Evolutionary conservation across 2,888 invertebrate species (phyloP), one percentile per base, ranked within the genome.

Genomic region (Xanthia icteritia): DNA sequence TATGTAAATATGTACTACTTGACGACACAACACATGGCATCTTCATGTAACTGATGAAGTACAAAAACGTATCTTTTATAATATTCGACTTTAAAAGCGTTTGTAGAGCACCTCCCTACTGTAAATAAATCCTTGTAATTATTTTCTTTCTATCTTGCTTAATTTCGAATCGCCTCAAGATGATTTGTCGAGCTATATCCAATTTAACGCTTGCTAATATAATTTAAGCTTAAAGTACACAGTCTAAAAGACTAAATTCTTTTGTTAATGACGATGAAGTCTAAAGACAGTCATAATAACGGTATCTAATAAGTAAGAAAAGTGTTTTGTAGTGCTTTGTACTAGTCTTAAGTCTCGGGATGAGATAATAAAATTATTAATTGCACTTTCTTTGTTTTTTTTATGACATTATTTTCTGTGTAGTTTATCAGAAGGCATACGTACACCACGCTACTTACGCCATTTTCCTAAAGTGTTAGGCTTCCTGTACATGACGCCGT

Each of bases 341-440:
- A 86, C 88, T 92, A 90, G 90, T 92, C 86, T 63, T 89, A 91
- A 88, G 89, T 82, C 84, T 86, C 76, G 72, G 54, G 69, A 86
- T 73, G 84, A 87, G 84, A 79, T 84, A 89, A 89, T 86, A 88
- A 82, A 86, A 58, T 73, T n/a, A 76, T 77, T 84, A 23, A 80
- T 65, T 75, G 84, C 31, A 83, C 0, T 64, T 61, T 61, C 20
- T 20, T 36, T 31, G 36, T 61, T 60, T 61, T 61, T 31, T 9
- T 61, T 9, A 20, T 20, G 9, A 15, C 1, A 60, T 60, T 1
- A 2, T 20, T 60, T 20, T 31, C 9, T 17, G 9, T 31, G 20
- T 31, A 17, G 31, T 20, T 60, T 31, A 60, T 17, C 17, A 20
- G 9, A 31, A 31, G 8, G 6, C 15, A 27, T 27, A n/a, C 13